Evolutionary conservation across 2,797 vertebrate species (phyloP).

Genomic region (Buceros bicornis): DNA sequence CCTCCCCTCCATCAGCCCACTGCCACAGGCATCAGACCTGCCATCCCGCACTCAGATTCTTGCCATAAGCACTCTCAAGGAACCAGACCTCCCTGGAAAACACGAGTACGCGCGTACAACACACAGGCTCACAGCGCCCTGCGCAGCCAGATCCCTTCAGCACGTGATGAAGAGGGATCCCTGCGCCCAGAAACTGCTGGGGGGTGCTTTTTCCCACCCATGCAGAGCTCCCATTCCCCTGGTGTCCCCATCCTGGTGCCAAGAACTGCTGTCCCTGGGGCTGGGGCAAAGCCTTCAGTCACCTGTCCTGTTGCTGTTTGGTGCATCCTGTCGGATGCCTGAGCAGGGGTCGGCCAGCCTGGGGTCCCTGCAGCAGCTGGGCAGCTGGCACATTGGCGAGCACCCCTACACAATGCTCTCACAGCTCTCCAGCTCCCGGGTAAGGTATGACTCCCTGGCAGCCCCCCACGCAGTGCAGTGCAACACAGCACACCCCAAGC

Average conservation of each 20-base stretch:
- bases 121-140: background rate
- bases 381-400: conserved; percentile 71
- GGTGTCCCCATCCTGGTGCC: background rate
- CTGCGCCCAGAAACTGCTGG: rapidly evolving
- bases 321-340: conserved; percentile 37
- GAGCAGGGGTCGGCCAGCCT: conserved; percentile 79
- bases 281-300: background rate
- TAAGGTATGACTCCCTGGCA: conserved; percentile 61
- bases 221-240: rapidly evolving
- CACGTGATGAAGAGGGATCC: background rate
- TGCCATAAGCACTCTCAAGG: background rate
- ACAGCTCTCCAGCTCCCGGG: conserved; percentile 81
- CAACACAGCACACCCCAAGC: background rate
- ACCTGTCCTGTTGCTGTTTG: conserved; percentile 75
- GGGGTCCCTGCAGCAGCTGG: conserved; percentile 80
- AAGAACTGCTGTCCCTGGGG: background rate
- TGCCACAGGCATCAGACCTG: background rate
- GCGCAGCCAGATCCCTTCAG: background rate
- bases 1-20: background rate
- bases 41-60: background rate
- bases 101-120: rapidly evolving
- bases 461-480: background rate
- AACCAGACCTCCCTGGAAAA: background rate
- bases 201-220: background rate
- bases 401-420: conserved; percentile 78